Evolutionary conservation across 1,140 invertebrate species (phyloP).

Genomic region (Andrena cerasifolii): DNA sequence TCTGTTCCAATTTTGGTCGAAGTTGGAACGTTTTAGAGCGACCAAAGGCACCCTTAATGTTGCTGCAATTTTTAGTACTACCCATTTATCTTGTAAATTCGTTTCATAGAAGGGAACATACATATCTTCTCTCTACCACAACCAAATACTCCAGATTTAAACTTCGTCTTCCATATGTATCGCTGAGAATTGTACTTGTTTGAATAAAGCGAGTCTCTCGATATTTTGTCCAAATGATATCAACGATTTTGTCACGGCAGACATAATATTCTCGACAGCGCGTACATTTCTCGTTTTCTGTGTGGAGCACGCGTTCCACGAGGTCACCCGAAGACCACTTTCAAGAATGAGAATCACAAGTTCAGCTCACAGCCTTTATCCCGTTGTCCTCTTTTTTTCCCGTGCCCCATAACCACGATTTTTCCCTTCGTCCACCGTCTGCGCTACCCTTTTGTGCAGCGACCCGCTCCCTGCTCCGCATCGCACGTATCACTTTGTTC

Average conservation of each 20-base stretch:
- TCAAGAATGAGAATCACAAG: slow-evolving; percentile 6
- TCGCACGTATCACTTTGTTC: neutral
- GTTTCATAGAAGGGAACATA: too few relatives aligned
- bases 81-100: too few relatives aligned
- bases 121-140: too few relatives aligned
- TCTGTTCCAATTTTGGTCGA: too few relatives aligned
- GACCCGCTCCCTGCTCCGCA: neutral
- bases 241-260: neutral
- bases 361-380: neutral
- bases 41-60: too few relatives aligned
- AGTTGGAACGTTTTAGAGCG: too few relatives aligned
- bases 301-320: neutral
- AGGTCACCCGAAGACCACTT: slow-evolving; percentile 3
- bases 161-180: too few relatives aligned
- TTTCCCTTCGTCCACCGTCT: neutral
- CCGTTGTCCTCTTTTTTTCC: neutral
- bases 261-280: neutral
- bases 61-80: too few relatives aligned
- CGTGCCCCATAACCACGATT: slow-evolving; percentile 4
- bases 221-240: neutral
- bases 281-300: neutral
- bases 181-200: too few relatives aligned
- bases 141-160: too few relatives aligned
- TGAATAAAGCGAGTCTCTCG: neutral
- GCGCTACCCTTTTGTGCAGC: neutral